phyloP scores from a whole-genome alignment of 2,797 vertebrate genomes.

The Perodicticus potto region DNA sequence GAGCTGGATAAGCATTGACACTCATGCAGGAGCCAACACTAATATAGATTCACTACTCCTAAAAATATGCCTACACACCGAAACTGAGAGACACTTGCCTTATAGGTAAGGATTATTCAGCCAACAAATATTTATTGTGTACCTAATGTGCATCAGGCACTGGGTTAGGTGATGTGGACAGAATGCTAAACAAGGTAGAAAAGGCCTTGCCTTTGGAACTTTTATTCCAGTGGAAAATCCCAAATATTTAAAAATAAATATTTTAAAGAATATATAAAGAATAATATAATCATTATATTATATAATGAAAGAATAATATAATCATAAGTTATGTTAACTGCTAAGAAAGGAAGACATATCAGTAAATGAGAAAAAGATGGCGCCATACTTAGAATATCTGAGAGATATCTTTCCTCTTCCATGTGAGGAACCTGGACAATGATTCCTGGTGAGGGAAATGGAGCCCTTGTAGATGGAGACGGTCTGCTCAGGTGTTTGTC shows the following conservation, averaged over 20 bases:
- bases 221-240: not conserved
- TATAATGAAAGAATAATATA: not conserved
- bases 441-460: not conserved
- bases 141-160: not conserved
- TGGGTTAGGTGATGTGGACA: not conserved
- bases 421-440: not conserved
- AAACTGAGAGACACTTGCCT: not conserved
- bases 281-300: not conserved
- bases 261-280: too few species aligned
- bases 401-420: not conserved
- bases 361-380: not conserved
- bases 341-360: not conserved
- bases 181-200: not conserved
- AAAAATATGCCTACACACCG: not conserved
- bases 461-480: not conserved
- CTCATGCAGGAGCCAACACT: not conserved
- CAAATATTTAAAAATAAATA: not conserved
- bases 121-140: not conserved
- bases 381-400: not conserved
- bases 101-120: not conserved
- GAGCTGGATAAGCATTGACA: not conserved
- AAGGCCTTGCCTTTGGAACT: not conserved
- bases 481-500: not conserved
- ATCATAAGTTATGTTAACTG: not conserved
- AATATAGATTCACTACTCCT: not conserved